Evolutionary conservation across 1,140 invertebrate species (phyloP).

Genomic region (Diabrotica virgifera): DNA sequence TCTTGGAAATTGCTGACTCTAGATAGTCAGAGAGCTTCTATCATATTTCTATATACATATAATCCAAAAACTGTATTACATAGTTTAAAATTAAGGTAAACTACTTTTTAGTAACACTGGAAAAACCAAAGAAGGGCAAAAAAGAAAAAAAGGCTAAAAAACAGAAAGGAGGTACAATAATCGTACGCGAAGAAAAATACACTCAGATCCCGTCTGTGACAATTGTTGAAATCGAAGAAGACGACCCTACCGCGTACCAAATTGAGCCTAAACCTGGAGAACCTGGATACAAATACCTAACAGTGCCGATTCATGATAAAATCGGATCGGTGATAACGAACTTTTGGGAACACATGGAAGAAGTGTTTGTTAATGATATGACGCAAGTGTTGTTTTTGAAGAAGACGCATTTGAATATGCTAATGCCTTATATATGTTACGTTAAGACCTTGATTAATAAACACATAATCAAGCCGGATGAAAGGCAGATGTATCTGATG

Average conservation of each 20-base stretch:
- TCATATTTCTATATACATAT: too few species aligned
- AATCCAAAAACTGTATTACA: too few species aligned
- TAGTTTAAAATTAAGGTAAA: too few species aligned
- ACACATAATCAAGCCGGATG: slow-evolving; percentile 54
- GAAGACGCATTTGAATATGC: slow-evolving; percentile 50
- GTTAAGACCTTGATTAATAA: slow-evolving; percentile 52
- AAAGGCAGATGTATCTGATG: slow-evolving; percentile 53
- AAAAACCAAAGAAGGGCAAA: slow-evolving; percentile 19
- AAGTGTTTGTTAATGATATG: slow-evolving; percentile 53
- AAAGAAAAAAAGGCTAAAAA: slow-evolving; percentile 29
- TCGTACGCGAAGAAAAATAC: slow-evolving; percentile 35
- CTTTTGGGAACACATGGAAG: slow-evolving; percentile 57
- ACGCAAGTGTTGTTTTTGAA: slow-evolving; percentile 55
- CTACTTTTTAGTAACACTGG: neutral
- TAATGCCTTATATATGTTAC: slow-evolving; percentile 54
- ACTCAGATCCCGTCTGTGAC: slow-evolving; percentile 33
- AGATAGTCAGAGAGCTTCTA: too few species aligned
- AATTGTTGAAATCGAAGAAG: slow-evolving; percentile 25
- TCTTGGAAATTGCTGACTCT: too few species aligned
- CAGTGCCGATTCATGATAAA: slow-evolving; percentile 47
- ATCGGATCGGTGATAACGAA: slow-evolving; percentile 49
- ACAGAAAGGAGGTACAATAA: slow-evolving; percentile 15
- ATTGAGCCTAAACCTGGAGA: slow-evolving; percentile 1
- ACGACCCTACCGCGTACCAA: slow-evolving; percentile 7
- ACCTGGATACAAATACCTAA: slow-evolving; percentile 54